These are phyloP conservation scores for Cydia amplana DNA, from an alignment of 1,140 invertebrate genomes.

Conservation along the genomic window DNA sequence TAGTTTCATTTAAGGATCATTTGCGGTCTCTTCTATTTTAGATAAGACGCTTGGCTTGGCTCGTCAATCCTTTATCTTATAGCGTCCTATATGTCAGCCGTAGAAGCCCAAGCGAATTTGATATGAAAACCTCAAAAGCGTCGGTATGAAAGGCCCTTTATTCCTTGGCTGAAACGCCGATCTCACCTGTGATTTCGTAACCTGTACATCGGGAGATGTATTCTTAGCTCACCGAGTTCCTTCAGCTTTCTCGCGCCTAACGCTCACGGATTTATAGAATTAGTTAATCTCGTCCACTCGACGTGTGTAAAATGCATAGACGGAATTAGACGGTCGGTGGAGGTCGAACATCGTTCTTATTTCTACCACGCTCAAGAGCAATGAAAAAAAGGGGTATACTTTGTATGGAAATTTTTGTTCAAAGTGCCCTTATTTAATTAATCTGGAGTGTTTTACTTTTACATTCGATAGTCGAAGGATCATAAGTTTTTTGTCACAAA, in stretches of 20 bases:
- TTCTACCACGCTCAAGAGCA: not conserved
- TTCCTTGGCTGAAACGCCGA: not conserved
- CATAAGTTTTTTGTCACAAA: no score
- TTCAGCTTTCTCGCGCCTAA: not conserved
- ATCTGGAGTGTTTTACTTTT: no score
- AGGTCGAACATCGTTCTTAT: not conserved
- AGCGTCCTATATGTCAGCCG: not conserved
- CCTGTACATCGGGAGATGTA: slow-evolving; percentile 5
- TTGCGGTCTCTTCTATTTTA: no score
- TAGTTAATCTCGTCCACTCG: not conserved
- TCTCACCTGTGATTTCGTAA: slow-evolving; percentile 16
- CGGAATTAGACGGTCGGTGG: slow-evolving; percentile 9
- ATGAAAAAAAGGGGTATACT: not conserved
- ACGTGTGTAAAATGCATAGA: slow-evolving; percentile 4
- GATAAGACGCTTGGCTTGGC: no score
- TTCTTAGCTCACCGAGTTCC: not conserved
- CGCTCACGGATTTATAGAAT: slow-evolving; percentile 5
- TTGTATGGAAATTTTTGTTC: no score
- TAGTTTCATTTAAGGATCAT: no score
- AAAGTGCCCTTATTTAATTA: no score
- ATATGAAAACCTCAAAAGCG: not conserved
- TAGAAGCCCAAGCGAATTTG: not conserved
- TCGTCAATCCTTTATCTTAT: no score
- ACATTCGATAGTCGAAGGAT: no score
- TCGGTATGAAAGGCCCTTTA: not conserved